A percentile compares a stretch with the other conserved stretches of the same genome.
These are phyloP conservation scores for Cepphus grylle DNA, from an alignment of 2,113 vertebrate species.

Conservation along the genomic window DNA sequence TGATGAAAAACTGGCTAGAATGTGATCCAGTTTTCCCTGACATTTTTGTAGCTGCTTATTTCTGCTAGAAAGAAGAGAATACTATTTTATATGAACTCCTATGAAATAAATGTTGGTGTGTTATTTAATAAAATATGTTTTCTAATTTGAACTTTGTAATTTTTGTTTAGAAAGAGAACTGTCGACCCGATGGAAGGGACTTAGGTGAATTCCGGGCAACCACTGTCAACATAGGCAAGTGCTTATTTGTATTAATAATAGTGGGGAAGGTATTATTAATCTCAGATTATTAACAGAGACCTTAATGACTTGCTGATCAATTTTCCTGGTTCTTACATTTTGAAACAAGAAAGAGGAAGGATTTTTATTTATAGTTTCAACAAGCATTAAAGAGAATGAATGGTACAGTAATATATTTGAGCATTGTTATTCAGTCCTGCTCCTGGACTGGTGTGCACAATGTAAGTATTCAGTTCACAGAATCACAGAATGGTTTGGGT, in stretches of 20 bases:
- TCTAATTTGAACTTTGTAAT: neutral
- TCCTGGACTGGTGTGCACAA: neutral
- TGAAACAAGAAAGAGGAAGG: neutral
- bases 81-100: neutral
- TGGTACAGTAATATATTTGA: neutral
- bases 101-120: neutral
- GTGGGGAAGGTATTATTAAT: neutral
- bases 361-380: neutral
- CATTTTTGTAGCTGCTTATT: neutral
- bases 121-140: neutral
- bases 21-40: neutral
- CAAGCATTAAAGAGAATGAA: neutral
- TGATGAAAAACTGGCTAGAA: neutral
- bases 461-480: neutral
- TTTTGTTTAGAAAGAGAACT: conserved; percentile 89
- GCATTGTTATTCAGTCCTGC: neutral
- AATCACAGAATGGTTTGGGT: too few relatives aligned
- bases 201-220: conserved; percentile 92
- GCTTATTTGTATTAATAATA: neutral
- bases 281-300: neutral
- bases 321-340: neutral
- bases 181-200: conserved; percentile 92
- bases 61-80: neutral
- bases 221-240: conserved; percentile 93
- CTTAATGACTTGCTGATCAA: neutral